Evolutionary conservation across 2,113 vertebrate species (phyloP), one percentile per base, ranked within the genome.

Genomic region (Turnix velox): DNA sequence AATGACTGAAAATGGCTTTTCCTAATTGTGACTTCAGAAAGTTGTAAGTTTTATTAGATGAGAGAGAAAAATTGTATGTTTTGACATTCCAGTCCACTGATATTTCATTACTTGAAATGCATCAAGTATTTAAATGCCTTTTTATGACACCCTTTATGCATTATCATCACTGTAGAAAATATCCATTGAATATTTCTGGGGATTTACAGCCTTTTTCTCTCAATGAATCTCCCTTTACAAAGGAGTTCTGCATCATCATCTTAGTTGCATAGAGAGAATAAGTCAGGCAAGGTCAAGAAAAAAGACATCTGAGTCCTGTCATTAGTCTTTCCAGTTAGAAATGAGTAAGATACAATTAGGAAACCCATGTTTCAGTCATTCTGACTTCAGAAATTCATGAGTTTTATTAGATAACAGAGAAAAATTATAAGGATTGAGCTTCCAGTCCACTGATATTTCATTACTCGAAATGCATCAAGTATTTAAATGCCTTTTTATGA

Each of bases 1-100:
- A 78, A 82, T 91, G 87, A 93, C 20, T 79, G 66, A 24, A 75
- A n/a, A 91, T 81, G 22, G 18, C 37, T n/a, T 72, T 96, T 87
- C 65, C 61, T 62, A 45, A 16, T 46, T 22, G 39, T 43, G 61
- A 55, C 35, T 93, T 90, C 67, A 87, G 68, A 90, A 93, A 62
- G 45, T 35, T 6, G 16, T 10, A 33, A 24, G 20, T 46, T 58
- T 71, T 58, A 37, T 58, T 90, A 71, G 49, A 84, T 39, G 55
- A 63, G 35, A 39, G 27, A 20, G 37, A 76, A 76, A n/a, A 91
- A 39, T 16, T 6, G 12, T 8, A 8, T 79, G 69, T 69, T 18
- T 4, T 46, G 51, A 93, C 45, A 67, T 88, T 79, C 49, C 42
- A 31, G 10, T 73, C 87, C 74, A 46, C 19, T 1, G 1, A 19